Evolutionary conservation across 2,797 vertebrate species (phyloP).

Genomic region (Hozukius guyotensis): DNA sequence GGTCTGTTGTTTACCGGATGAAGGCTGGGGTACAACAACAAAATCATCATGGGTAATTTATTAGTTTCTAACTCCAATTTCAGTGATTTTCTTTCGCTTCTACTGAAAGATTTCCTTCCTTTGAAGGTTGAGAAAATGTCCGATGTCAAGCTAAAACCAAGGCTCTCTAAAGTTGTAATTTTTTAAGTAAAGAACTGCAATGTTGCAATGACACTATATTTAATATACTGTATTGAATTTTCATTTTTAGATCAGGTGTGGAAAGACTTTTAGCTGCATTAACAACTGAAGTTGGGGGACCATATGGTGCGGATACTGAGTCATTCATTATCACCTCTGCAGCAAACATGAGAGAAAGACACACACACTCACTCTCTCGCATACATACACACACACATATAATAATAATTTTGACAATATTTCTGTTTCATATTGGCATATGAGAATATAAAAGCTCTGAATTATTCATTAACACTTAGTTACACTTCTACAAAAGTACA

Average conservation of each 20-base stretch:
- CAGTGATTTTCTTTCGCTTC: not conserved
- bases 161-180: not conserved
- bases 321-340: slow-evolving; percentile 6
- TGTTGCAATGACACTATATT: not conserved
- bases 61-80: not conserved
- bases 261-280: not conserved
- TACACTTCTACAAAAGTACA: not conserved
- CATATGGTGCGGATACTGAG: not conserved
- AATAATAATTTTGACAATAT: not conserved
- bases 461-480: not conserved
- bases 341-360: not conserved
- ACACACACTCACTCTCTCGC: not conserved
- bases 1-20: not conserved
- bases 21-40: not conserved
- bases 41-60: not conserved
- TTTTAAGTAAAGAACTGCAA: not conserved
- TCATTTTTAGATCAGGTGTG: not conserved
- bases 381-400: not conserved
- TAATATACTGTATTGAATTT: not conserved
- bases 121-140: not conserved
- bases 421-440: not conserved
- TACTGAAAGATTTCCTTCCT: not conserved
- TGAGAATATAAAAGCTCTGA: not conserved
- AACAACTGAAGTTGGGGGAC: not conserved
- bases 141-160: not conserved